phyloP scores from a whole-genome alignment of 2,113 vertebrate genomes.

The Ammodytes marinus region DNA sequence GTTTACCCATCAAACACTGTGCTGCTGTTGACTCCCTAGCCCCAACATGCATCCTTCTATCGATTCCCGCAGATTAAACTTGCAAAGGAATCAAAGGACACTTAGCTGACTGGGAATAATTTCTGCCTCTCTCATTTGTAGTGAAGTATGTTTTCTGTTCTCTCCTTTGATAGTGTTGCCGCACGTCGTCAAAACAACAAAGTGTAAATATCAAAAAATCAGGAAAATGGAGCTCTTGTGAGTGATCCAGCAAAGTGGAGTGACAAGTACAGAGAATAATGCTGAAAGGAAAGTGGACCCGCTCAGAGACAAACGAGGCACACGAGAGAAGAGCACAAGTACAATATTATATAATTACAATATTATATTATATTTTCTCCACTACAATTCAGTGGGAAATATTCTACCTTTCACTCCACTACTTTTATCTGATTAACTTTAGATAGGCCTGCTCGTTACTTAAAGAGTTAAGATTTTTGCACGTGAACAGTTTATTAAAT shows the following conservation, averaged over 20 bases:
- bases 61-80: slow-evolving; percentile 78
- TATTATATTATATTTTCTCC: too few species aligned
- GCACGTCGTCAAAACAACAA: slow-evolving; percentile 64
- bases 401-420: too few species aligned
- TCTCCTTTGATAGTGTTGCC: slow-evolving; percentile 55
- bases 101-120: slow-evolving; percentile 72
- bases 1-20: slow-evolving; percentile 79
- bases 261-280: slow-evolving; percentile 9
- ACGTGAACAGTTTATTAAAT: too few species aligned
- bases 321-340: background rate
- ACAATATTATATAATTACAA: too few species aligned
- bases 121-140: slow-evolving; percentile 67
- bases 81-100: slow-evolving; percentile 79
- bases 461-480: too few species aligned
- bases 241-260: slow-evolving; percentile 21
- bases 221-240: slow-evolving; percentile 12
- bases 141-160: slow-evolving; percentile 37
- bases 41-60: slow-evolving; percentile 73
- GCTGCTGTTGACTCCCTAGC: slow-evolving; percentile 75
- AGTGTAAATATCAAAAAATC: slow-evolving; percentile 57
- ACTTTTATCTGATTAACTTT: too few species aligned
- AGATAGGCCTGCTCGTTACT: too few species aligned
- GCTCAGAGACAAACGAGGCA: slow-evolving; percentile 26
- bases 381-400: too few species aligned
- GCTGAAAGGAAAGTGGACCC: slow-evolving; percentile 24